phyloP scores from a whole-genome alignment of 2,797 vertebrate genomes.

The Triplophysa bombifrons region DNA sequence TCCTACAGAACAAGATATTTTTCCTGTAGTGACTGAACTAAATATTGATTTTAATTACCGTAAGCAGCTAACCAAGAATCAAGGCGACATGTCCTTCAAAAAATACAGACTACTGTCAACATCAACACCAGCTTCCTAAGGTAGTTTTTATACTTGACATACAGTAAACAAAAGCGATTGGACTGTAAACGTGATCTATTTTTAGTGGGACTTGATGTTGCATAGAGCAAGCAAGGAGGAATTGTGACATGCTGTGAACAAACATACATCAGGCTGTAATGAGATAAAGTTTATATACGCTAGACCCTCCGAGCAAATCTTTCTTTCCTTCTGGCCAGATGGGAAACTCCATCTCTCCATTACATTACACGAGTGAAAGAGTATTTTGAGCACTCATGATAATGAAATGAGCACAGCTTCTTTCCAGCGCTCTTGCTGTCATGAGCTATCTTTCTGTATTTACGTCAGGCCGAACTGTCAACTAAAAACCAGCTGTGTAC shows the following conservation, averaged over 20 bases:
- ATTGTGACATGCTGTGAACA: not conserved
- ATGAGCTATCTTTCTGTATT: slow-evolving; percentile 26
- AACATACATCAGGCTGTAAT: slow-evolving; percentile 18
- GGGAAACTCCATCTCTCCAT: slow-evolving; percentile 12
- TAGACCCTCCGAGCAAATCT: slow-evolving; percentile 12
- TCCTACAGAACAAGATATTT: slow-evolving; percentile 1
- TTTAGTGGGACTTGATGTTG: not conserved
- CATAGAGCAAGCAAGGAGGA: not conserved
- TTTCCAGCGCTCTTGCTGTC: slow-evolving; percentile 7
- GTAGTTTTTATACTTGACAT: slow-evolving; percentile 5
- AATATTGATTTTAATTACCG: not conserved
- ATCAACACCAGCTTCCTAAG: not conserved
- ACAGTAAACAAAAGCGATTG: slow-evolving; percentile 15
- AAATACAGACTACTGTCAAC: slow-evolving; percentile 15
- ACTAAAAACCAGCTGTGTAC: slow-evolving; percentile 15
- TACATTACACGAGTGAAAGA: not conserved
- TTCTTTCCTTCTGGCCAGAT: slow-evolving; percentile 21
- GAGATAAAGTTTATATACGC: slow-evolving; percentile 1
- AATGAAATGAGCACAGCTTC: slow-evolving; percentile 22
- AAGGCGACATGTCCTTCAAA: not conserved
- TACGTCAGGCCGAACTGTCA: slow-evolving; percentile 17
- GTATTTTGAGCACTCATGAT: slow-evolving; percentile 11
- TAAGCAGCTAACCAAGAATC: not conserved
- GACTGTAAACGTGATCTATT: not conserved
- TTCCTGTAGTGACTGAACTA: slow-evolving; percentile 4